Evolutionary conservation across 1,140 invertebrate species (phyloP).

Genomic region (Campoletis sonorensis): DNA sequence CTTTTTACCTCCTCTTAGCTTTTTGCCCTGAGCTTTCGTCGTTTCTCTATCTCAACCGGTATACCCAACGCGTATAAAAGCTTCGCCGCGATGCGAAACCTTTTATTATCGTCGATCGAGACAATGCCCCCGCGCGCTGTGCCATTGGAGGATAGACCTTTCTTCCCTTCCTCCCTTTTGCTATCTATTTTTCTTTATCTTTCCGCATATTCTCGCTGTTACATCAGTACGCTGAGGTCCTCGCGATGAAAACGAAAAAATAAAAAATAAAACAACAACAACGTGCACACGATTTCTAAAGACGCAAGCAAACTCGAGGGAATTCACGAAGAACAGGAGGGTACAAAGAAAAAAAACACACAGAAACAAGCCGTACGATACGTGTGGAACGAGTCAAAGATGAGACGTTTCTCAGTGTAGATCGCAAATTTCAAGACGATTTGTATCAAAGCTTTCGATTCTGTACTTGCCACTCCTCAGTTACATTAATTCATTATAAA

Average conservation of each 20-base stretch:
- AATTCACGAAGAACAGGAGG: slow-evolving; percentile 4
- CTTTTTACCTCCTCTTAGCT: slow-evolving; percentile 4
- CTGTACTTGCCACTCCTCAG: no score
- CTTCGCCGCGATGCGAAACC: slow-evolving; percentile 60
- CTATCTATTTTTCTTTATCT: slow-evolving; percentile 29
- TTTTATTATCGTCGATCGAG: slow-evolving; percentile 62
- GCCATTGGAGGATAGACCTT: slow-evolving; percentile 31
- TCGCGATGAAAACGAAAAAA: background rate
- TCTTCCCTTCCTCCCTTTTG: background rate
- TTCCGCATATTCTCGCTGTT: slow-evolving; percentile 1
- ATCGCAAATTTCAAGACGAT: no score
- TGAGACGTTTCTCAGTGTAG: no score
- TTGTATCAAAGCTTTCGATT: no score
- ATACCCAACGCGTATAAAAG: slow-evolving; percentile 26
- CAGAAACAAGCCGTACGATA: background rate
- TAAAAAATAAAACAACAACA: no score
- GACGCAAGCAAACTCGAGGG: slow-evolving; percentile 8
- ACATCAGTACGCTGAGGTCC: slow-evolving; percentile 1
- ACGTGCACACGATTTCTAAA: slow-evolving; percentile 16
- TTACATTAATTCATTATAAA: no score
- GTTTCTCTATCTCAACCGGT: slow-evolving; percentile 36
- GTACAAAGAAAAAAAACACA: background rate
- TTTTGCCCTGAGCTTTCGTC: slow-evolving; percentile 28
- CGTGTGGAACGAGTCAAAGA: background rate
- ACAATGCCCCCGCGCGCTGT: slow-evolving; percentile 55